These are phyloP conservation scores for Thereva nobilitata DNA, from an alignment of 2,888 invertebrate genomes.

Conservation along the genomic window DNA sequence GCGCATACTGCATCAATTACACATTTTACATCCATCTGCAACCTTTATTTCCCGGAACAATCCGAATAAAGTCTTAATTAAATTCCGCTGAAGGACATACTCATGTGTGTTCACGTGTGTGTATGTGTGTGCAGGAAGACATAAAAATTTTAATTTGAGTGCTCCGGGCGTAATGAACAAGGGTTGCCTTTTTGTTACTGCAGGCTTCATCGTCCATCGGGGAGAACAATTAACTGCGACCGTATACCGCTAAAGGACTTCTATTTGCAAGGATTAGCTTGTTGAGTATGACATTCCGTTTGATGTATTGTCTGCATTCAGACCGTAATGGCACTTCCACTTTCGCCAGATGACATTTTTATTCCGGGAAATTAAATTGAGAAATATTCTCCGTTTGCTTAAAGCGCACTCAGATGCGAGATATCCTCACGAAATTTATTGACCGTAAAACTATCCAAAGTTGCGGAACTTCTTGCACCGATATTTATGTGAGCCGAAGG, in stretches of 20 bases:
- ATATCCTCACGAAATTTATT: constrained; percentile 31
- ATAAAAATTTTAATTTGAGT: constrained; percentile 20
- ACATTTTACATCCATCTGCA: neutral
- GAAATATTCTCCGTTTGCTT: constrained; percentile 23
- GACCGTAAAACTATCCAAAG: constrained; percentile 35
- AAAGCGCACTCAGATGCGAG: constrained; percentile 31
- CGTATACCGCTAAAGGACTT: neutral
- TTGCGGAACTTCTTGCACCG: constrained; percentile 32
- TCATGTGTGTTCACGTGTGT: neutral
- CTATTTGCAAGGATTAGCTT: constrained; percentile 18
- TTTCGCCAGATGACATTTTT: constrained; percentile 27
- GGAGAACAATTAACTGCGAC: too few species aligned
- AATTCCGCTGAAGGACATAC: constrained; percentile 21
- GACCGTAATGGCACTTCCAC: constrained; percentile 11
- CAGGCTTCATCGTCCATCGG: too few species aligned
- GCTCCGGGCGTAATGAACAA: constrained; percentile 5
- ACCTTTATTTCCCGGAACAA: constrained; percentile 14
- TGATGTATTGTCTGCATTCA: constrained; percentile 21
- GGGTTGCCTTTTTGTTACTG: too few species aligned
- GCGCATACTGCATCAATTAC: constrained; percentile 6
- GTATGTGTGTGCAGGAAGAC: neutral
- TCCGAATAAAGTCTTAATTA: constrained; percentile 32
- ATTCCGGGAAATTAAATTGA: constrained; percentile 31
- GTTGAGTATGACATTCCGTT: constrained; percentile 15
- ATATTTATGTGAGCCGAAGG: constrained; percentile 28